phyloP scores from a whole-genome alignment of 2,113 vertebrate species.

The Hydropotes inermis region DNA sequence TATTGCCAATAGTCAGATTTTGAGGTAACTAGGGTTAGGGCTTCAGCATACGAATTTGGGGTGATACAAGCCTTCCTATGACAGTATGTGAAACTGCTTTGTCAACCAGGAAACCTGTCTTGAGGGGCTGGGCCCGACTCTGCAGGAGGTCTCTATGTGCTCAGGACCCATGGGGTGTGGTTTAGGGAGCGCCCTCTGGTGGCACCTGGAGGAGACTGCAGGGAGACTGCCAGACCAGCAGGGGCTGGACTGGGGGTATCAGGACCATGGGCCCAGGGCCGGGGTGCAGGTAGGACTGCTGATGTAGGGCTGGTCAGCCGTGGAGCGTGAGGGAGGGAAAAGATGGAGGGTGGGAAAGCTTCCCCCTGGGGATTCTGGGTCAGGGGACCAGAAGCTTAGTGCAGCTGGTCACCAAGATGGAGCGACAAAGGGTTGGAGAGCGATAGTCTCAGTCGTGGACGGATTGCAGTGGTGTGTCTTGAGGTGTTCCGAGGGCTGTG shows the following conservation, averaged over 20 bases:
- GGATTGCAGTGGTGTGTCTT: background rate
- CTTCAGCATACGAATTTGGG: background rate
- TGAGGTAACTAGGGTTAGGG: background rate
- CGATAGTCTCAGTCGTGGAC: background rate
- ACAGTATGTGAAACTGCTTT: background rate
- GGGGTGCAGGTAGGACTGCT: background rate
- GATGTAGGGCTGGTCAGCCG: background rate
- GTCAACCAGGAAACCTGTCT: background rate
- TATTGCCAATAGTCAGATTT: background rate
- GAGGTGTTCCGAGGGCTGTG: background rate
- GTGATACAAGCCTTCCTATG: background rate
- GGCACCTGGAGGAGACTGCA: background rate
- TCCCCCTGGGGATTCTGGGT: background rate
- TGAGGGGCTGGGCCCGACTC: background rate
- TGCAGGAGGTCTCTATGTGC: background rate
- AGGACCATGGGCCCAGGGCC: background rate
- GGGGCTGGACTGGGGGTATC: background rate
- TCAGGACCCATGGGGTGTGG: background rate
- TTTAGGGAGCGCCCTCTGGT: background rate
- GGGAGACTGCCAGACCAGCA: background rate
- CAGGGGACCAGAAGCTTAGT: background rate
- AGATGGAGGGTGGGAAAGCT: background rate
- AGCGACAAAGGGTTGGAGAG: rapidly evolving
- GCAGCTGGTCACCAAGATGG: background rate
- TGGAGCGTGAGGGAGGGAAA: background rate